Conservation (phyloP, 2,888 invertebrate species). For the Apantesis nais region DNA sequence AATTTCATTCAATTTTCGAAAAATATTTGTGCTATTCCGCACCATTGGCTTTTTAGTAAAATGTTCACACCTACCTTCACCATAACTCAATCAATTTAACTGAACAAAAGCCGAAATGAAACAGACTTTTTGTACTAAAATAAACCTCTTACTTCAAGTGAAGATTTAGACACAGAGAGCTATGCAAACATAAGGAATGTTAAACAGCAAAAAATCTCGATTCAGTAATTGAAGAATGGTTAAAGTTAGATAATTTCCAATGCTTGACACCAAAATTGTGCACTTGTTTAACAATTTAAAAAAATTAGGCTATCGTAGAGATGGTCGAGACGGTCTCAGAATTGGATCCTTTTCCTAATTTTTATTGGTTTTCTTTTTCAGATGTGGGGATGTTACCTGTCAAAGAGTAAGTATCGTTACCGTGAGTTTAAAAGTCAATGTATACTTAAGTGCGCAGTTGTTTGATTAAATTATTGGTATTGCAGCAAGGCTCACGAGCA, state of each 20-base stretch:
- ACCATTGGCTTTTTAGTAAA: neutral
- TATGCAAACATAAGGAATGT: no score
- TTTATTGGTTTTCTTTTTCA: conserved; percentile 81
- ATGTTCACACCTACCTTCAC: neutral
- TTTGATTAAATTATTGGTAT: conserved; percentile 39
- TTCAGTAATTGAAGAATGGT: no score
- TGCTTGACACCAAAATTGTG: neutral
- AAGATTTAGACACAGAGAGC: no score
- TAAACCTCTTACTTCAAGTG: neutral
- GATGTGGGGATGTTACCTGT: conserved; percentile 97
- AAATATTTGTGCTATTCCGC: neutral
- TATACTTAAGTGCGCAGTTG: conserved; percentile 36
- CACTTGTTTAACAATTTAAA: neutral
- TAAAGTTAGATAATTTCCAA: neutral
- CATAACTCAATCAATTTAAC: neutral
- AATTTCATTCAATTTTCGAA: conserved; percentile 11
- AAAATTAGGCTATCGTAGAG: no score
- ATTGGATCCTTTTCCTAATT: conserved; percentile 4
- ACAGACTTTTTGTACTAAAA: neutral
- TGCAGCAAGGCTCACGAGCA: conserved; percentile 90
- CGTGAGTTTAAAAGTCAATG: conserved; percentile 21
- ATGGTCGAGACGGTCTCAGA: no score
- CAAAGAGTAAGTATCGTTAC: conserved; percentile 92
- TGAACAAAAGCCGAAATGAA: neutral
- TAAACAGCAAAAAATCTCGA: no score